Evolutionary conservation across 1,140 invertebrate genomes (phyloP).

Genomic region (Anoplophora glabripennis): DNA sequence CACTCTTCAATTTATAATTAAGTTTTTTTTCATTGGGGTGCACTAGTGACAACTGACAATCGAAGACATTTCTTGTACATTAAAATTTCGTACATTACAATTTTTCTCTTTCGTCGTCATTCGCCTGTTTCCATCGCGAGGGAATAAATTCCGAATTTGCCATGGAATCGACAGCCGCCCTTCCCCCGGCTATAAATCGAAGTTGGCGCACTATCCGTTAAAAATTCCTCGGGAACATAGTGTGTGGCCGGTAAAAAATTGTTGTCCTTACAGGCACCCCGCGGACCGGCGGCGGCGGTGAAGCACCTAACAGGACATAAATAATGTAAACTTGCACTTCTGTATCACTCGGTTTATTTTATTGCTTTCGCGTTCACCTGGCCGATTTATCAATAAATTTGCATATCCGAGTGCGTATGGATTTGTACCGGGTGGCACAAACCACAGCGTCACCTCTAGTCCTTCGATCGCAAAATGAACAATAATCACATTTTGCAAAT

Average conservation of each 20-base stretch:
- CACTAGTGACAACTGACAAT: too few species aligned
- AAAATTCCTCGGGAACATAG: slow-evolving; percentile 22
- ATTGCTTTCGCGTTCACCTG: neutral
- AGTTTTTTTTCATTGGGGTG: too few species aligned
- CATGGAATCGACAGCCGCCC: too few species aligned
- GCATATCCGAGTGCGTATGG: slow-evolving; percentile 1
- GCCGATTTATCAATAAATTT: neutral
- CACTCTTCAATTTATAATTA: too few species aligned
- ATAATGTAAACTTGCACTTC: slow-evolving; percentile 23
- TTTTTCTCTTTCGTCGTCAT: too few species aligned
- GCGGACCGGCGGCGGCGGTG: slow-evolving; percentile 21
- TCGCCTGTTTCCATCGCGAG: too few species aligned
- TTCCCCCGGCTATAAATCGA: slow-evolving; percentile 6
- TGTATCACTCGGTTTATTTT: slow-evolving; percentile 8
- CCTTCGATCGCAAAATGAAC: too few species aligned
- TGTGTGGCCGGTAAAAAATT: slow-evolving; percentile 31
- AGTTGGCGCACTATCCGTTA: slow-evolving; percentile 7
- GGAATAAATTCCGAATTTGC: too few species aligned
- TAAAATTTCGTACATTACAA: too few species aligned
- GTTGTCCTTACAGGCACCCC: slow-evolving; percentile 30
- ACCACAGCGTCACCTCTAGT: too few species aligned
- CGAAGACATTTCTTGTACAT: too few species aligned
- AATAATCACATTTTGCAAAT: too few species aligned
- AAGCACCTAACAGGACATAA: slow-evolving; percentile 31
- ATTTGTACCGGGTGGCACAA: neutral